A percentile compares a stretch with the other conserved stretches of the same genome.
Evolutionary conservation across 1,140 invertebrate genomes (phyloP).

Genomic region (Hylaeus anthracinus): DNA sequence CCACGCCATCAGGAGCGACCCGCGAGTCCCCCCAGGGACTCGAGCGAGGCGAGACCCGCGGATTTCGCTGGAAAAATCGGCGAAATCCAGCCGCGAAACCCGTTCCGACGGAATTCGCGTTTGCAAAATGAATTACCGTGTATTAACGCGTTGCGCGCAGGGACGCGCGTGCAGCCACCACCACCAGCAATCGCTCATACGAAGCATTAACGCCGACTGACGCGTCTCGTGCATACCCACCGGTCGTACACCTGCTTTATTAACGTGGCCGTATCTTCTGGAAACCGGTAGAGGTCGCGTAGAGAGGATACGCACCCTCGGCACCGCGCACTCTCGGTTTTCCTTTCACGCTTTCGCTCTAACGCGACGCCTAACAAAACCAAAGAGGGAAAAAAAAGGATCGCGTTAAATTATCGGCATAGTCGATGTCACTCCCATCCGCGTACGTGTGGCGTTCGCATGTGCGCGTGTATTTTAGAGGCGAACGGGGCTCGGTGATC

Average conservation of each 20-base stretch:
- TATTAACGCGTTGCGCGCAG: slow-evolving; percentile 36
- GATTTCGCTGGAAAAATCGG: not conserved
- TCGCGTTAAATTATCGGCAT: slow-evolving; percentile 51
- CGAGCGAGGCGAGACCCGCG: not conserved
- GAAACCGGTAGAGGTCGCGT: slow-evolving; percentile 30
- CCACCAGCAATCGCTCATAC: slow-evolving; percentile 54
- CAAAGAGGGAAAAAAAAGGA: not conserved
- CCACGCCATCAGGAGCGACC: not conserved
- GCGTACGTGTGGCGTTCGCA: too few species aligned
- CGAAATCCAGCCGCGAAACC: slow-evolving; percentile 6
- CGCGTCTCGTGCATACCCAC: slow-evolving; percentile 16
- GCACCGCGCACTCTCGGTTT: not conserved
- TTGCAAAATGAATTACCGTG: slow-evolving; percentile 56
- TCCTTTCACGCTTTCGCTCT: not conserved
- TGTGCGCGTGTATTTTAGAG: slow-evolving; percentile 30
- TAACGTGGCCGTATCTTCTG: slow-evolving; percentile 48
- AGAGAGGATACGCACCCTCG: not conserved
- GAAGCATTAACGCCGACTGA: slow-evolving; percentile 48
- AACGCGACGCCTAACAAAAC: not conserved
- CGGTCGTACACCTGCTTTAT: slow-evolving; percentile 55
- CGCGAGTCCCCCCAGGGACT: not conserved
- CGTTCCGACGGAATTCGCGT: slow-evolving; percentile 49
- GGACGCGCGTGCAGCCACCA: slow-evolving; percentile 16
- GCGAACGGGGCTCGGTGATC: slow-evolving; percentile 12
- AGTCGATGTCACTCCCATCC: slow-evolving; percentile 23